Evolutionary conservation across 2,797 vertebrate species (phyloP).

Genomic region (Iguana delicatissima): DNA sequence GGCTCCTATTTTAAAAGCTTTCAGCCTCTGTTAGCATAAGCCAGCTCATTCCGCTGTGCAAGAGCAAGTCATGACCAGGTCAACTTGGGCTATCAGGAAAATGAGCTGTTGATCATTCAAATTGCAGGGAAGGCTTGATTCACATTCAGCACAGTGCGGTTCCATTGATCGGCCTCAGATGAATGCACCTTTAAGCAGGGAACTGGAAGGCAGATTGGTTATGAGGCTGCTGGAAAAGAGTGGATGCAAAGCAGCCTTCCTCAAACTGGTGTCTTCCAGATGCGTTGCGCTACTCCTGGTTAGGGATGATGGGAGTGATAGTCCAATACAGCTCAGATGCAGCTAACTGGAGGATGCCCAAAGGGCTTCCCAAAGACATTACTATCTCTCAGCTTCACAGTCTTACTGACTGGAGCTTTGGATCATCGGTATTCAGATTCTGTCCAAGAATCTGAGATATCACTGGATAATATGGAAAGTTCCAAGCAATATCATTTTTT

Average conservation of each 20-base stretch:
- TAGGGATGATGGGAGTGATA: neutral
- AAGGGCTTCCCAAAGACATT: too few species aligned
- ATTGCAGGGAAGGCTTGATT: conserved; percentile 64
- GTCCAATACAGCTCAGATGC: neutral
- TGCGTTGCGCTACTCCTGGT: neutral
- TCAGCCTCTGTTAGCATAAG: conserved; percentile 52
- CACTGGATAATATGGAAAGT: too few species aligned
- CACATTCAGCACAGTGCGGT: conserved; percentile 54
- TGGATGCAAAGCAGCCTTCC: neutral
- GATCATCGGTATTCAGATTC: too few species aligned
- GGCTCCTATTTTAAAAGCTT: conserved; percentile 48
- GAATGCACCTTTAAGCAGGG: conserved; percentile 64
- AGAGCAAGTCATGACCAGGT: conserved; percentile 68
- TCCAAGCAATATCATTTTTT: too few species aligned
- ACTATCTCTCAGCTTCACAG: too few species aligned
- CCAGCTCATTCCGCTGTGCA: conserved; percentile 45
- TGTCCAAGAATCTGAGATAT: too few species aligned
- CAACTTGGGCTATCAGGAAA: conserved; percentile 68
- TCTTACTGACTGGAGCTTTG: too few species aligned
- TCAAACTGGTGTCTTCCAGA: neutral
- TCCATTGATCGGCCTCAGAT: conserved; percentile 69
- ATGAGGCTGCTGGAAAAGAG: conserved; percentile 36
- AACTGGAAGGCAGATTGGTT: conserved; percentile 74
- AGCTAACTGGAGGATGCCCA: too few species aligned
- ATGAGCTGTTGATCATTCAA: conserved; percentile 61